These are phyloP conservation scores for Poeciliopsis turneri DNA, from an alignment of 2,797 vertebrate species.

Conservation along the genomic window DNA sequence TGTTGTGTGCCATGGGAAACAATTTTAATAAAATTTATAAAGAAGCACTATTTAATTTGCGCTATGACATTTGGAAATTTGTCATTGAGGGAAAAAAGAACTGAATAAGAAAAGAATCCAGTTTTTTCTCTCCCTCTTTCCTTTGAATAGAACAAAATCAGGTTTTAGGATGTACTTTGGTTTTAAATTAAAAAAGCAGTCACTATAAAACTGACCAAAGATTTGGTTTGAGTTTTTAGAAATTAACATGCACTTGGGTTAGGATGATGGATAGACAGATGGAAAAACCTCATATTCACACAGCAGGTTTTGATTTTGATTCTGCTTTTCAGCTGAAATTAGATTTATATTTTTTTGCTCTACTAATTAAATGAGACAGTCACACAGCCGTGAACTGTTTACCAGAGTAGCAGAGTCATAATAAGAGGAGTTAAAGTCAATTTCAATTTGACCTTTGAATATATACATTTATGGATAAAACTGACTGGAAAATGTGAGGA, in stretches of 20 bases:
- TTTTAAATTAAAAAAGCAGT: not conserved
- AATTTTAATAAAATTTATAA: not conserved
- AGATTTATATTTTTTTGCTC: not conserved
- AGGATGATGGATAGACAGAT: not conserved
- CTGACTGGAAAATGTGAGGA: constrained; percentile 22
- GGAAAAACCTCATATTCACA: not conserved
- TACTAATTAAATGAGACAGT: not conserved
- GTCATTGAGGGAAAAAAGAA: not conserved
- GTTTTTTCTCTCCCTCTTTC: not conserved
- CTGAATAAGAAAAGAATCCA: not conserved
- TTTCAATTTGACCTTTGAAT: constrained; percentile 26
- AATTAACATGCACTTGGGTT: not conserved
- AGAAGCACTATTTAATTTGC: not conserved
- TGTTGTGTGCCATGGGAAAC: not conserved
- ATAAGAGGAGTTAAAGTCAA: not conserved
- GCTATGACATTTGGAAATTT: not conserved
- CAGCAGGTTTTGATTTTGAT: not conserved
- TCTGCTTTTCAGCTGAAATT: not conserved
- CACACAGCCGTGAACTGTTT: not conserved
- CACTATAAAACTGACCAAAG: not conserved
- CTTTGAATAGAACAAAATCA: not conserved
- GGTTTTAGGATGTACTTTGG: not conserved
- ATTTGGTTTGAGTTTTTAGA: not conserved
- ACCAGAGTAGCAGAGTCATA: not conserved
- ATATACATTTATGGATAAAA: constrained; percentile 32